Conservation (phyloP, 53 echinoderm and acorn worm species). For the Arbacia lixula region DNA sequence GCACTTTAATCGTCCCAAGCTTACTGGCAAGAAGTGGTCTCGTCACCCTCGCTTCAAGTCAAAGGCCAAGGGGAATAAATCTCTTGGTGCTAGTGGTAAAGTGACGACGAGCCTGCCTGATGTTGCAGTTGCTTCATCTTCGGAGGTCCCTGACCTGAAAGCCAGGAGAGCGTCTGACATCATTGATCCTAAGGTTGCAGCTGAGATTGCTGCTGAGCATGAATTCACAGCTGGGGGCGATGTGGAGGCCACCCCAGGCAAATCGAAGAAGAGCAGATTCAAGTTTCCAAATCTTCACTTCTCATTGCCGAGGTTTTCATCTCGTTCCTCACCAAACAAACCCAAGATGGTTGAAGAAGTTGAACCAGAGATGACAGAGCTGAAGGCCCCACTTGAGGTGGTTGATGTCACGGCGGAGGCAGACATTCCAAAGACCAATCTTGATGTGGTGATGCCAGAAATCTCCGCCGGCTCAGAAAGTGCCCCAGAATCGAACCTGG, state of each 20-base stretch:
- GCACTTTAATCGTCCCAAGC: slow-evolving; percentile 61
- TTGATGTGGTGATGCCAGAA: slow-evolving; percentile 64
- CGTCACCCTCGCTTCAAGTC: slow-evolving; percentile 34
- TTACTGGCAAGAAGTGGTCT: slow-evolving; percentile 59
- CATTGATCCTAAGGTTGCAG: slow-evolving; percentile 29
- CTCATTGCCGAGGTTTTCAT: slow-evolving; percentile 64
- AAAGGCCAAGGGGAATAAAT: slow-evolving; percentile 50
- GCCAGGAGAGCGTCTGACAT: slow-evolving; percentile 48
- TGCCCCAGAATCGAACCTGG: slow-evolving; percentile 14
- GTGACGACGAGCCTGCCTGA: slow-evolving; percentile 44
- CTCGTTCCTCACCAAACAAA: slow-evolving; percentile 16
- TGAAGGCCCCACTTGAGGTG: slow-evolving; percentile 3
- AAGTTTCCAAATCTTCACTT: slow-evolving; percentile 60
- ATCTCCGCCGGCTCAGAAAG: slow-evolving; percentile 15
- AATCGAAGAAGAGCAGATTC: slow-evolving; percentile 60
- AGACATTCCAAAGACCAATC: slow-evolving; percentile 46
- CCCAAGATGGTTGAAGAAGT: slow-evolving; percentile 6
- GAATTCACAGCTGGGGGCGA: slow-evolving; percentile 39
- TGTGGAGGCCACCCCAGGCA: slow-evolving; percentile 12
- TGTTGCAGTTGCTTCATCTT: slow-evolving; percentile 32
- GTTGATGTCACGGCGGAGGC: slow-evolving; percentile 53
- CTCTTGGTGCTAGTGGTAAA: slow-evolving; percentile 23
- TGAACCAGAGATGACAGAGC: slow-evolving; percentile 48
- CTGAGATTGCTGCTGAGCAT: slow-evolving; percentile 20
- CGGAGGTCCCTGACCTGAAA: slow-evolving; percentile 21